phyloP scores from a whole-genome alignment of 2,888 invertebrate species.

The Urechis unicinctus region DNA sequence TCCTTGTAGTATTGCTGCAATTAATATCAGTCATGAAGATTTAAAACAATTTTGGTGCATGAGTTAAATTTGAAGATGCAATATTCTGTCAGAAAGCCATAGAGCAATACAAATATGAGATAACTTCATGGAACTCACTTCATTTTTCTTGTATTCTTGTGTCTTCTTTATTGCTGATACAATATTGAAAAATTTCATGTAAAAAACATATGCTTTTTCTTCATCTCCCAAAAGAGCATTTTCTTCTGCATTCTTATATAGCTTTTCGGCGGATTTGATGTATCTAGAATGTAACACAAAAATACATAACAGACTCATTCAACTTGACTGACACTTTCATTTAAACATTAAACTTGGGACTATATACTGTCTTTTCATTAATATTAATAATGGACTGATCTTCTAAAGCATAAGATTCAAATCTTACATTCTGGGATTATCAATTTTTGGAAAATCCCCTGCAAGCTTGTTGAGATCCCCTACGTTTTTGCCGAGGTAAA shows the following conservation, averaged over 20 bases:
- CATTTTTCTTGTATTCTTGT: conserved; percentile 42
- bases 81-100: neutral
- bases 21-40: neutral
- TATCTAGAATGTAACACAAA: no score
- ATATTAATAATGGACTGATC: no score
- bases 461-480: neutral
- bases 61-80: neutral
- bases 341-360: no score
- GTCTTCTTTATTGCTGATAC: conserved; percentile 33
- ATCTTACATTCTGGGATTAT: neutral
- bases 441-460: neutral
- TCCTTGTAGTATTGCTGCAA: conserved; percentile 31
- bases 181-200: conserved; percentile 47
- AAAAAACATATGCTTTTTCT: conserved; percentile 45
- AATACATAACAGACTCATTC: no score
- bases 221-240: conserved; percentile 35
- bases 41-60: neutral
- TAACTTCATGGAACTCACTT: conserved; percentile 24
- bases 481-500: neutral
- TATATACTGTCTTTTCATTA: no score
- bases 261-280: conserved; percentile 31
- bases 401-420: no score
- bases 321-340: no score
- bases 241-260: conserved; percentile 37
- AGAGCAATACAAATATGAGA: no score